phyloP scores from a whole-genome alignment of 2,888 invertebrate genomes.

The Muscina levida region DNA sequence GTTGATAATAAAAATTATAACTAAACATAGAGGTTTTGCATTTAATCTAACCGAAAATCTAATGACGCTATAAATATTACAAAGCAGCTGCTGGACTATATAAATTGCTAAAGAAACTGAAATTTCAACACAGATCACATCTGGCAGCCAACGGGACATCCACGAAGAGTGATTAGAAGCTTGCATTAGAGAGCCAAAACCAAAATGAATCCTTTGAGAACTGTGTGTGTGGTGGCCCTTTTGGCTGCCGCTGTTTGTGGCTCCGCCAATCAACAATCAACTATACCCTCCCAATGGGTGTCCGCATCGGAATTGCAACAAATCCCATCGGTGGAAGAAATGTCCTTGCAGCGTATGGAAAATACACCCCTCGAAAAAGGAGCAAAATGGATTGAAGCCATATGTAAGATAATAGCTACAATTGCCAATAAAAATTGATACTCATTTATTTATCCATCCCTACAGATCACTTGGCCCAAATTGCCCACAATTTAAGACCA shows the following conservation, averaged over 20 bases:
- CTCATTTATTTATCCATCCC: background rate
- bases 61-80: too few species aligned
- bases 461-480: slow-evolving; percentile 73
- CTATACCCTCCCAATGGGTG: slow-evolving; percentile 74
- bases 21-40: too few species aligned
- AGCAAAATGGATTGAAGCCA: slow-evolving; percentile 69
- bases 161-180: too few species aligned
- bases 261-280: slow-evolving; percentile 19
- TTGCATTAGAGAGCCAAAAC: too few species aligned
- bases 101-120: too few species aligned
- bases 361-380: slow-evolving; percentile 73
- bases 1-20: too few species aligned
- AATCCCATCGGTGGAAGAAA: slow-evolving; percentile 71
- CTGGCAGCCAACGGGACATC: too few species aligned
- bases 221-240: slow-evolving; percentile 69
- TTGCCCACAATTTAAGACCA: slow-evolving; percentile 71
- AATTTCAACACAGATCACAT: too few species aligned
- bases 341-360: slow-evolving; percentile 72
- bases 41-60: too few species aligned
- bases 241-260: slow-evolving; percentile 70
- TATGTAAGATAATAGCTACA: slow-evolving; percentile 71
- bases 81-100: too few species aligned
- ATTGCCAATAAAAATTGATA: background rate
- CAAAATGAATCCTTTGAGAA: slow-evolving; percentile 72
- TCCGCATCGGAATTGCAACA: slow-evolving; percentile 70